phyloP scores from a whole-genome alignment of 2,888 invertebrate species.

The Yponomeuta evonymella region DNA sequence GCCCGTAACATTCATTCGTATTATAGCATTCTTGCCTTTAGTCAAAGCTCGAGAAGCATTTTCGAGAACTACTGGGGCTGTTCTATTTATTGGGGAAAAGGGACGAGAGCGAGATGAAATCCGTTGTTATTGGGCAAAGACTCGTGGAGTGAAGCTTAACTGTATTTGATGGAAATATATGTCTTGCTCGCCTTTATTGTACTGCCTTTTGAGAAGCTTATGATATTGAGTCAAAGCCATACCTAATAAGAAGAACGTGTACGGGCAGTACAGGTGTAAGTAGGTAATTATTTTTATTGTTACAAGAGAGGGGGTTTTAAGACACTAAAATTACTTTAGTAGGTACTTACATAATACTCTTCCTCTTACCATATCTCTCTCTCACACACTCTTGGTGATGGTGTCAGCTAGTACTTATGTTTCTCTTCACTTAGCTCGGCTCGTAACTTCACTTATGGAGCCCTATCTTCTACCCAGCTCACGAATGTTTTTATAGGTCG shows the following conservation, averaged over 20 bases:
- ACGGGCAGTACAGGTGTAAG: no score
- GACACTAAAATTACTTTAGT: no score
- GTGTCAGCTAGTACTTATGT: no score
- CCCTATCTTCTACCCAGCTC: no score
- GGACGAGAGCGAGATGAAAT: neutral
- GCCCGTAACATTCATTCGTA: neutral
- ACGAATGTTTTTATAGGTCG: no score
- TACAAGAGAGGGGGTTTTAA: no score
- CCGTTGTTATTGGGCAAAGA: conserved; percentile 2
- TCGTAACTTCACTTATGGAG: no score
- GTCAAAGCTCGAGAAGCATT: neutral
- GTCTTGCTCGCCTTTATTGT: neutral
- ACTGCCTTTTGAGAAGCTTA: neutral
- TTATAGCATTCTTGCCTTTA: neutral
- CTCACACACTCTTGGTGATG: no score
- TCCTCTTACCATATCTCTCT: no score
- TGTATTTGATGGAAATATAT: neutral
- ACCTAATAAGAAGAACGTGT: neutral
- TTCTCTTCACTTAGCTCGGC: no score
- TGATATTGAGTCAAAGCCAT: neutral
- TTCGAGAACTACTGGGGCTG: neutral
- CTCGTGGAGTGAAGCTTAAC: neutral
- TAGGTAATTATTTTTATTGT: no score
- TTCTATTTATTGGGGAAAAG: conserved; percentile 3
- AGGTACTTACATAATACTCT: no score